Conservation (phyloP, 2,113 vertebrate genomes). For the Campylomormyrus numenius region DNA sequence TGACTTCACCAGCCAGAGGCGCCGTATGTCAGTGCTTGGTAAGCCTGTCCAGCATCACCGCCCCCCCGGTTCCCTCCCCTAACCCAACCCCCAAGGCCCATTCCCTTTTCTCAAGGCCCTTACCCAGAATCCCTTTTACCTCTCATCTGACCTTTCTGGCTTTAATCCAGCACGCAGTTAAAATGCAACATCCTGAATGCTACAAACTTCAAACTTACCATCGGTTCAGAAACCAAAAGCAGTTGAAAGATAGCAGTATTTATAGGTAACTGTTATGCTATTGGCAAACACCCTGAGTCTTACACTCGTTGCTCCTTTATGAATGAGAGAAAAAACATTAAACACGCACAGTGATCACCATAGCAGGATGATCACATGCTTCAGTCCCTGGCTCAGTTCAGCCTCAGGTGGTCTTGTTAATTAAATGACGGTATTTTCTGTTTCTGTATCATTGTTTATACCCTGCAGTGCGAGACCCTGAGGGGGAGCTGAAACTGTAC, state of each 20-base stretch:
- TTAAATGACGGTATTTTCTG: background rate
- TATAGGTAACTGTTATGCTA: background rate
- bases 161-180: background rate
- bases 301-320: background rate
- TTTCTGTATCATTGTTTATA: constrained; percentile 5
- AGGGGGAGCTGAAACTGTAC: constrained; percentile 77
- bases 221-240: background rate
- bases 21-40: constrained; percentile 91
- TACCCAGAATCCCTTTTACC: background rate
- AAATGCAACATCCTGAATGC: background rate
- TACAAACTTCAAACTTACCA: background rate
- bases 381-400: background rate
- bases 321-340: background rate
- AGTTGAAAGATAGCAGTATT: background rate
- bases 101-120: background rate
- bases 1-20: constrained; percentile 84
- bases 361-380: background rate
- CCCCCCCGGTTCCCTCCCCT: no score
- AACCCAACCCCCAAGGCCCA: background rate
- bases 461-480: constrained; percentile 72
- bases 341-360: background rate
- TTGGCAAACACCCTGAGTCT: background rate
- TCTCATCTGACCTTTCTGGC: background rate
- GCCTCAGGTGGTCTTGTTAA: background rate
- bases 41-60: constrained; percentile 33